Evolutionary conservation across 1,140 invertebrate genomes (phyloP).

Genomic region (Drosophila truncata): DNA sequence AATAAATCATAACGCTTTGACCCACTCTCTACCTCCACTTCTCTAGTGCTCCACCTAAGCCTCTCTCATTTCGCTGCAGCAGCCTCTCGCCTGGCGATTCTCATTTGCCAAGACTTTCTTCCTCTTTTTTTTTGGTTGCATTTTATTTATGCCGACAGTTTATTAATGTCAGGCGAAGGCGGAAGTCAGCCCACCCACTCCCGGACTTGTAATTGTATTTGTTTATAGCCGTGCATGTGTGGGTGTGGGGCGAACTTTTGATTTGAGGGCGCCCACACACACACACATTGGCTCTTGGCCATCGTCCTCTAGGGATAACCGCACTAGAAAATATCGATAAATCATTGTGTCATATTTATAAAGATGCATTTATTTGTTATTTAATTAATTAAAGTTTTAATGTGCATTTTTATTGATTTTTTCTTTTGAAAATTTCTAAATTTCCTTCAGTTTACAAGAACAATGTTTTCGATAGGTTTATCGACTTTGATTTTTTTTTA

Average conservation of each 20-base stretch:
- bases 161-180: conserved; percentile 69
- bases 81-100: conserved; percentile 22
- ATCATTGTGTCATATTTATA: background rate
- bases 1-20: conserved; percentile 76
- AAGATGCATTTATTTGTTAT: background rate
- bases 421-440: background rate
- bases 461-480: too few relatives aligned
- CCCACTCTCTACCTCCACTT: background rate
- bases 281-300: conserved; percentile 43
- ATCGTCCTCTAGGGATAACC: conserved; percentile 8
- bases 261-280: conserved; percentile 47
- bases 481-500: background rate
- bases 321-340: background rate
- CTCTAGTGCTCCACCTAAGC: conserved; percentile 11
- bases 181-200: conserved; percentile 1
- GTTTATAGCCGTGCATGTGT: conserved; percentile 55
- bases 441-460: too few relatives aligned
- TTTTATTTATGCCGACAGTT: conserved; percentile 83
- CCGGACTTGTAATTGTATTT: conserved; percentile 76
- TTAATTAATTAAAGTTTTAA: background rate
- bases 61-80: conserved; percentile 8
- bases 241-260: conserved; percentile 60
- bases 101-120: conserved; percentile 48
- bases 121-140: conserved; percentile 44
- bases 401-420: background rate